Evolutionary conservation across 2,888 invertebrate genomes (phyloP).

Genomic region (Caenorhabditis sinica): DNA sequence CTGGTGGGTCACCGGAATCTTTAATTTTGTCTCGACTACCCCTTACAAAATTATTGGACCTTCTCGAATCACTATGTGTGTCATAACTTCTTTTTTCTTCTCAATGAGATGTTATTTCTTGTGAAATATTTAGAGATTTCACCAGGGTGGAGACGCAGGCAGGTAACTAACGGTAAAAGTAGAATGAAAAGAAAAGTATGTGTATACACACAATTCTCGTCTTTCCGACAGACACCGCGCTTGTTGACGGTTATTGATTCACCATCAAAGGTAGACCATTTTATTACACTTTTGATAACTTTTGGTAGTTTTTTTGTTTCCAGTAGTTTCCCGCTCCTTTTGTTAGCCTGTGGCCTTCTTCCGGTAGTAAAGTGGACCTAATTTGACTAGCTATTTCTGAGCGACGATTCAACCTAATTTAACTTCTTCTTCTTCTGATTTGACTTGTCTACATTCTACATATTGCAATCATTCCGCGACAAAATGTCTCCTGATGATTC

Average conservation of each 20-base stretch:
- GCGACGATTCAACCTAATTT: background rate
- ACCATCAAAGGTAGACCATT: constrained; percentile 36
- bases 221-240: constrained; percentile 15
- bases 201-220: constrained; percentile 33
- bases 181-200: constrained; percentile 27
- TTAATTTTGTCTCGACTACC: constrained; percentile 52
- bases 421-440: background rate
- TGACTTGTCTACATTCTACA: constrained; percentile 1
- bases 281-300: constrained; percentile 23
- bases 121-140: background rate
- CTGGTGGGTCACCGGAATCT: constrained; percentile 64
- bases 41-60: background rate
- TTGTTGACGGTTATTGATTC: constrained; percentile 41
- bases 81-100: constrained; percentile 12
- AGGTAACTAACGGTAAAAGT: constrained; percentile 43
- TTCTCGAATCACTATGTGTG: constrained; percentile 6
- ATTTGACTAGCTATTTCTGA: too few species aligned
- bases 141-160: constrained; percentile 20
- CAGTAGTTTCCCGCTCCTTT: too few species aligned
- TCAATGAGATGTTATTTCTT: too few species aligned
- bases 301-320: background rate
- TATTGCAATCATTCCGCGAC: background rate
- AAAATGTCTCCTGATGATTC: constrained; percentile 27
- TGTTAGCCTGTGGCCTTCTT: too few species aligned
- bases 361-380: too few species aligned